Evolutionary conservation across 2,888 invertebrate species (phyloP), one percentile per base, ranked within the genome.

Genomic region (Epistrophe grossulariae): DNA sequence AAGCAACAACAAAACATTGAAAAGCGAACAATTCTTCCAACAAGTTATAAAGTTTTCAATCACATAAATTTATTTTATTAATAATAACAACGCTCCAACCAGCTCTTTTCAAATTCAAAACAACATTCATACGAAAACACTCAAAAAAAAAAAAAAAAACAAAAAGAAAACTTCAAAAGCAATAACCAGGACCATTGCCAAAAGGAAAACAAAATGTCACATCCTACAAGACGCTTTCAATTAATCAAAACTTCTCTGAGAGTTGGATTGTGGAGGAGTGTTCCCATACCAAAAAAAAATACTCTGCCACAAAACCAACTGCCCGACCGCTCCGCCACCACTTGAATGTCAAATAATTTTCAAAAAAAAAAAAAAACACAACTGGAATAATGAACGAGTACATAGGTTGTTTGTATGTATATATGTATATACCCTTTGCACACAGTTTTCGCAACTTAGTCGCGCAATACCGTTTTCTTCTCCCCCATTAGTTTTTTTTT

Each of bases 321-420:
- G 35, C 38, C 17, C 38, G 8, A 50, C 1, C 50, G 13, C 24
- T n/a, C 74, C 74, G 52, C 82, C 70, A 48, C 82, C 70, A 59
- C 66, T 82, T 74, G 38, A 62, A 71, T 83, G 79, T 83, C 83
- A 68, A 87, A 82, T 83, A 83, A 83, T 83, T 87, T 79, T 81
- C 64, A 64, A 70, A 85, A 81, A 68, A 50, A 52, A 24, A 55
- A 38, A 66, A n/a, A n/a, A n/a, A n/a, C n/a, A n/a, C n/a, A n/a
- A 80, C 66, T 80, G 38, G 76, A 84, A 52, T 76, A 84, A 71
- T 78, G 71, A 78, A 76, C 74, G 55, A 31, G 52, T 35, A 9
- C 5, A 31, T 31, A 31, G 35, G 35, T 35, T 13, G 10, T 17
- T 3, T 48, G 1, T 4, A 50, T 9, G 19, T 19, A 9, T 10